Conservation (phyloP, 2,888 invertebrate species). For the Catocala nupta region DNA sequence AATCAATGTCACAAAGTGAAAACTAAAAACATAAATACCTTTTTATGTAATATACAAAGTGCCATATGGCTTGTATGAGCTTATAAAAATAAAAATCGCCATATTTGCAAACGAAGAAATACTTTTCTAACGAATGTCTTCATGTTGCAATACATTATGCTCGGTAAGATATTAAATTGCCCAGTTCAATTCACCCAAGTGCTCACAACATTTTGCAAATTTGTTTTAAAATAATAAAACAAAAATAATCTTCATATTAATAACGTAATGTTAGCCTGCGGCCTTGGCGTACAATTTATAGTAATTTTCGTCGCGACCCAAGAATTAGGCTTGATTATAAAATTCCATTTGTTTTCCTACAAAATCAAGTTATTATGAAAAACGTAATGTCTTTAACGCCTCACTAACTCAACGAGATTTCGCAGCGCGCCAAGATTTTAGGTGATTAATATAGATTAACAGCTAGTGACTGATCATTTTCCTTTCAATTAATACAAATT, state of each 20-base stretch:
- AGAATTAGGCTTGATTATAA: conserved; percentile 4
- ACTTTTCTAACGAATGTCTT: not conserved
- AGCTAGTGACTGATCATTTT: conserved; percentile 41
- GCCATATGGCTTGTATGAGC: not conserved
- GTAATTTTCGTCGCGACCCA: conserved; percentile 10
- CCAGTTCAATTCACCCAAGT: conserved; percentile 33
- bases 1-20: too few species aligned
- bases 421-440: not conserved
- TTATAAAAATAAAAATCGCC: too few species aligned
- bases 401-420: conserved; percentile 12
- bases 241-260: conserved; percentile 9
- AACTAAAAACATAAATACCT: too few species aligned
- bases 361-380: conserved; percentile 10
- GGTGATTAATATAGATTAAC: conserved; percentile 37
- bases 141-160: conserved; percentile 19
- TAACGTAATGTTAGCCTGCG: conserved; percentile 8
- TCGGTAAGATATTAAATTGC: conserved; percentile 17
- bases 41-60: too few species aligned
- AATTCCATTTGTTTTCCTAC: conserved; percentile 2
- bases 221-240: conserved; percentile 19
- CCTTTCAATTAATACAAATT: conserved; percentile 38
- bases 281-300: conserved; percentile 15
- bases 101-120: conserved; percentile 14
- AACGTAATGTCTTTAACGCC: conserved; percentile 11
- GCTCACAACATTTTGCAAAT: conserved; percentile 19